These are phyloP conservation scores for Nymphalis polychloros DNA, from an alignment of 2,888 invertebrate genomes.

Conservation along the genomic window DNA sequence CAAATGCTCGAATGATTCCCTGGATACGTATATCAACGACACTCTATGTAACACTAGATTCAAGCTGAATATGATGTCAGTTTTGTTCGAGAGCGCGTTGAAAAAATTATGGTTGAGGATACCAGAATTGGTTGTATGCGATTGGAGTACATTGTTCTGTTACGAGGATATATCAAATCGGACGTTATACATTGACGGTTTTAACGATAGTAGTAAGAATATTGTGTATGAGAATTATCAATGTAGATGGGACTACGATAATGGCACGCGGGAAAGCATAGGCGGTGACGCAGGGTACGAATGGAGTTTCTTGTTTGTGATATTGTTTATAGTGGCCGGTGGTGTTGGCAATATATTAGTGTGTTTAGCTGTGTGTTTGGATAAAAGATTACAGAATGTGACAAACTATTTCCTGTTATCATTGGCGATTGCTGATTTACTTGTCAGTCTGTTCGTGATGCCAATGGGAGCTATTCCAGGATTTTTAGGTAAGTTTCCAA, in stretches of 20 bases:
- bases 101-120: slow-evolving; percentile 69
- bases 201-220: slow-evolving; percentile 49
- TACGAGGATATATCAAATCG: slow-evolving; percentile 58
- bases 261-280: slow-evolving; percentile 50
- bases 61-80: slow-evolving; percentile 67
- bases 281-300: slow-evolving; percentile 79
- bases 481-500: slow-evolving; percentile 89
- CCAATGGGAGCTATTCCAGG: slow-evolving; percentile 96
- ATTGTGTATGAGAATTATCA: slow-evolving; percentile 57
- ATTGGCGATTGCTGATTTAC: slow-evolving; percentile 94
- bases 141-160: slow-evolving; percentile 63
- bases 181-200: slow-evolving; percentile 64
- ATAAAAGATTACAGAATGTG: slow-evolving; percentile 94
- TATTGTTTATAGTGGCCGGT: slow-evolving; percentile 92
- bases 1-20: slow-evolving; percentile 56
- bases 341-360: slow-evolving; percentile 96
- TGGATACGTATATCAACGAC: slow-evolving; percentile 60
- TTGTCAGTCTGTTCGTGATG: slow-evolving; percentile 97
- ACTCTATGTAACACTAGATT: slow-evolving; percentile 67
- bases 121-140: slow-evolving; percentile 60
- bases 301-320: slow-evolving; percentile 92
- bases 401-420: slow-evolving; percentile 98
- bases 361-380: slow-evolving; percentile 94
- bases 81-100: slow-evolving; percentile 69
- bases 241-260: slow-evolving; percentile 65